Evolutionary conservation across 2,888 invertebrate species (phyloP).

Genomic region (Mythimna pallens): DNA sequence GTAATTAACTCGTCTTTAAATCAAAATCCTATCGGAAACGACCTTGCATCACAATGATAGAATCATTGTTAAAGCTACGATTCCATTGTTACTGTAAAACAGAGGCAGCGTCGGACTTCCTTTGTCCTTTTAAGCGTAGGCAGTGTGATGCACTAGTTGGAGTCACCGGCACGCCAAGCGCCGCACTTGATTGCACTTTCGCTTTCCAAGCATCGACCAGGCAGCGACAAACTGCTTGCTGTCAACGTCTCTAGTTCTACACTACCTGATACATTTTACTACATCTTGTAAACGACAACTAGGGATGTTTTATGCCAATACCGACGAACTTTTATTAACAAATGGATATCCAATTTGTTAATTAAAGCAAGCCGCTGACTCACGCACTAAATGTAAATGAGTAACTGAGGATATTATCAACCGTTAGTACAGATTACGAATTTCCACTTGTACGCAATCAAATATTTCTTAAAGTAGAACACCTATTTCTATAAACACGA

Average conservation of each 20-base stretch:
- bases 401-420: conserved; percentile 7
- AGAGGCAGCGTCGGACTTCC: conserved; percentile 70
- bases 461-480: conserved; percentile 35
- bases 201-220: conserved; percentile 77
- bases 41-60: conserved; percentile 36
- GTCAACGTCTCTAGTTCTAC: conserved; percentile 48
- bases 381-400: not conserved
- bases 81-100: conserved; percentile 62
- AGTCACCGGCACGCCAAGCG: conserved; percentile 62
- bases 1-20: conserved; percentile 27
- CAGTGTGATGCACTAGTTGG: conserved; percentile 65
- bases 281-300: conserved; percentile 16
- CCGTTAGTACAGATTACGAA: conserved; percentile 16
- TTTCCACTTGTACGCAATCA: conserved; percentile 19
- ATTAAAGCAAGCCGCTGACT: conserved; percentile 16
- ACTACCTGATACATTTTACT: conserved; percentile 47
- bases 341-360: conserved; percentile 24
- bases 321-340: conserved; percentile 14
- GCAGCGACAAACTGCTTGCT: conserved; percentile 58
- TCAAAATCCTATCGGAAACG: conserved; percentile 28
- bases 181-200: conserved; percentile 83
- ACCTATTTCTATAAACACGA: conserved; percentile 43
- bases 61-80: conserved; percentile 45
- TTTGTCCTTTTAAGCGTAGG: conserved; percentile 75
- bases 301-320: conserved; percentile 7